Conservation (phyloP, 2,888 invertebrate genomes). For the Helicoverpa assulta region DNA sequence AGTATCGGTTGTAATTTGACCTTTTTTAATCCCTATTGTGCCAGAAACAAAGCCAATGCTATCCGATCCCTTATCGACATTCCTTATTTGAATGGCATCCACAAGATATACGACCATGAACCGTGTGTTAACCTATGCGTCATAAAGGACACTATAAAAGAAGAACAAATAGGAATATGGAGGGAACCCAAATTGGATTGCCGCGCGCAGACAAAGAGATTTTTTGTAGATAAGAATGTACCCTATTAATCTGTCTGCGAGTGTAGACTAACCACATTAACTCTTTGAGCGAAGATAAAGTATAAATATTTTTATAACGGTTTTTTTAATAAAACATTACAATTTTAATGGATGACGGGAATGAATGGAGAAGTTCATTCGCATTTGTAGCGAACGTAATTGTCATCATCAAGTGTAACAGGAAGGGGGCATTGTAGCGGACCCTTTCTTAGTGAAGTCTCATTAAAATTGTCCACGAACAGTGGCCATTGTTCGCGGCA, state of each 20-base stretch:
- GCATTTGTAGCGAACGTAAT: slow-evolving; percentile 19
- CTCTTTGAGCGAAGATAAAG: neutral
- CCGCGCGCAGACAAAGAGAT: slow-evolving; percentile 30
- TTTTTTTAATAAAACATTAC: neutral
- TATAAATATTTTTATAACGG: neutral
- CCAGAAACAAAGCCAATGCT: slow-evolving; percentile 11
- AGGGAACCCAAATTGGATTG: slow-evolving; percentile 37
- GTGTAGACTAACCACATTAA: slow-evolving; percentile 25
- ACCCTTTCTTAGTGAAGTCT: slow-evolving; percentile 54
- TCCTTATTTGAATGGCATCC: slow-evolving; percentile 26
- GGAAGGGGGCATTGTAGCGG: slow-evolving; percentile 60
- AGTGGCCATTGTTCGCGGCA: slow-evolving; percentile 50
- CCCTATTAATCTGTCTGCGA: slow-evolving; percentile 24
- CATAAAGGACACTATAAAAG: slow-evolving; percentile 49
- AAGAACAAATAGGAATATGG: slow-evolving; percentile 29
- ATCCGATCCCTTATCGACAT: slow-evolving; percentile 36
- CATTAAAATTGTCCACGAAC: slow-evolving; percentile 64
- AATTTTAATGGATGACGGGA: slow-evolving; percentile 7
- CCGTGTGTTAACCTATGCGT: slow-evolving; percentile 46
- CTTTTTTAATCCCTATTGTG: slow-evolving; percentile 30
- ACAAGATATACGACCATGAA: slow-evolving; percentile 36
- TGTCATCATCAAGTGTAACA: slow-evolving; percentile 37
- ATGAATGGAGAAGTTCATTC: neutral
- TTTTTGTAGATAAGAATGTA: slow-evolving; percentile 25
- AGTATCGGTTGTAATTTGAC: slow-evolving; percentile 15